These are phyloP conservation scores for Tringa solitaria DNA, from an alignment of 2,113 vertebrate genomes.

Conservation along the genomic window DNA sequence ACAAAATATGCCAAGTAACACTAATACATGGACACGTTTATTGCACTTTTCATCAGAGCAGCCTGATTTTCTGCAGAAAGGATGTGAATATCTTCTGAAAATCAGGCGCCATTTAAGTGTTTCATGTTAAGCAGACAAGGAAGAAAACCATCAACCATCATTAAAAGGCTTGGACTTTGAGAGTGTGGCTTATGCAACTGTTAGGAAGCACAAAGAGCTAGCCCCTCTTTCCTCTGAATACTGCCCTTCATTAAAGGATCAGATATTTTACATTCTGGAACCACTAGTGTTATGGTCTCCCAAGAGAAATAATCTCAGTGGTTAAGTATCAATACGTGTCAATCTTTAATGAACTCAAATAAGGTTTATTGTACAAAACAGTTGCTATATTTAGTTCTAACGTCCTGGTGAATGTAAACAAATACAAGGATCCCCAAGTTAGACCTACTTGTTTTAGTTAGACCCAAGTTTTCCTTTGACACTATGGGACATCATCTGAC, in stretches of 20 bases:
- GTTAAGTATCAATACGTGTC: not conserved
- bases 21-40: not conserved
- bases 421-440: not conserved
- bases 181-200: rapidly evolving
- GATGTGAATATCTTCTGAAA: not conserved
- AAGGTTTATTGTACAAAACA: not conserved
- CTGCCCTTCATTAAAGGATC: not conserved
- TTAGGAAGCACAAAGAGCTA: not conserved
- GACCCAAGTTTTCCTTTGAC: not conserved
- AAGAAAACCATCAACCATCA: not conserved
- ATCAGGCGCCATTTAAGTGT: not conserved
- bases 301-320: not conserved
- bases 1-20: not conserved
- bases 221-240: not conserved
- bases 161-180: not conserved
- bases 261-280: not conserved
- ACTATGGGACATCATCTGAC: not conserved
- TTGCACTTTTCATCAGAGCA: not conserved
- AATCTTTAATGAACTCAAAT: not conserved
- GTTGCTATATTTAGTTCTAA: not conserved
- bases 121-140: not conserved
- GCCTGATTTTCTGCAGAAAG: not conserved
- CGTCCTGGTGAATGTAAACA: rapidly evolving
- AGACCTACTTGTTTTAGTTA: not conserved
- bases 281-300: not conserved